These are phyloP conservation scores for Cheilosia urbana DNA, from an alignment of 2,888 invertebrate species.

Conservation along the genomic window DNA sequence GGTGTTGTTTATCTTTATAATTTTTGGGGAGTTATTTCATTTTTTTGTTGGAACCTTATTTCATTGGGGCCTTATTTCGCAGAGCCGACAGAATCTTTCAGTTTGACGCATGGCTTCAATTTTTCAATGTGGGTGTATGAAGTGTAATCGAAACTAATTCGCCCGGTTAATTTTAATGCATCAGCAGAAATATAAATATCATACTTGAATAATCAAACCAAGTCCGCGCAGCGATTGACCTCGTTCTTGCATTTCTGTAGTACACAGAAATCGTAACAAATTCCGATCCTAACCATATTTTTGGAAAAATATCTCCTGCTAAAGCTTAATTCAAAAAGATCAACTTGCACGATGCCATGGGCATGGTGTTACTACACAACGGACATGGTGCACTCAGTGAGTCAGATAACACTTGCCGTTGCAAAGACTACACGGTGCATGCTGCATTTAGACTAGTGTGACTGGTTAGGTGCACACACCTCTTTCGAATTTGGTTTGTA, in stretches of 20 bases:
- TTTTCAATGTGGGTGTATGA: no score
- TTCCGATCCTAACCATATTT: background rate
- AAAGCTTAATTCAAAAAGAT: background rate
- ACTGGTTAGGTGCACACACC: constrained; percentile 9
- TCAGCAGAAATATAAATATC: no score
- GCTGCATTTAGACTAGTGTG: background rate
- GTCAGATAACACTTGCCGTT: constrained; percentile 9
- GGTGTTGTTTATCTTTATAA: no score
- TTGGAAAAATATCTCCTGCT: background rate
- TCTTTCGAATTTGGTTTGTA: constrained; percentile 12
- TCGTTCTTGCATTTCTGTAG: background rate
- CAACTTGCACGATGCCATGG: background rate
- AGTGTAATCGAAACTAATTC: no score
- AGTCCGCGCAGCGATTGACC: background rate
- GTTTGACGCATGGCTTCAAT: no score
- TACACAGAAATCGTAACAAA: background rate
- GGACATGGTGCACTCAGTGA: constrained; percentile 5
- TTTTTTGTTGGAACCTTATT: no score
- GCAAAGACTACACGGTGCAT: background rate
- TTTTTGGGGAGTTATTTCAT: no score
- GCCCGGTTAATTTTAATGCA: no score
- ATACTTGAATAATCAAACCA: no score
- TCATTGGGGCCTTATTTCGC: no score
- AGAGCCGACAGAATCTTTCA: no score
- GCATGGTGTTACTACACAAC: background rate